Conservation (phyloP, 1,140 invertebrate species). For the Spodoptera frugiperda region DNA sequence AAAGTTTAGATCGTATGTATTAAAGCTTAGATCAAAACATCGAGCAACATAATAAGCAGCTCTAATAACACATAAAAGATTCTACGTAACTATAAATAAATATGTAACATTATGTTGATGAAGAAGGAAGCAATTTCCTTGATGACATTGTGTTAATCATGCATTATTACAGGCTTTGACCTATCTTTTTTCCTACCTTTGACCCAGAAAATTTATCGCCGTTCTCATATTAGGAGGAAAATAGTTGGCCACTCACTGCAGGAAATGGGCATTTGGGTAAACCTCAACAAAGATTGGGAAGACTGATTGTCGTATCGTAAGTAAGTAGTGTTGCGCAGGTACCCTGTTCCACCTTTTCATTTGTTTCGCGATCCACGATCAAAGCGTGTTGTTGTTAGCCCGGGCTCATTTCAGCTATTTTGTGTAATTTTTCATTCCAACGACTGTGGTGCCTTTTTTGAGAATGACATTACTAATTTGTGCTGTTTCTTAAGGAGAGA, state of each 20-base stretch:
- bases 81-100: no score
- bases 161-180: constrained; percentile 13
- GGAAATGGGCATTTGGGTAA: constrained; percentile 24
- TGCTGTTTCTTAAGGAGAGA: no score
- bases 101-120: constrained; percentile 2
- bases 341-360: constrained; percentile 1
- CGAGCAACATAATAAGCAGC: no score
- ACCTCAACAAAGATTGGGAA: constrained; percentile 17
- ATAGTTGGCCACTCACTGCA: not conserved
- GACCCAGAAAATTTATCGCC: constrained; percentile 28
- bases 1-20: no score
- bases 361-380: constrained; percentile 10
- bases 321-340: not conserved
- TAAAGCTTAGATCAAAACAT: no score
- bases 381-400: constrained; percentile 3
- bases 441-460: no score
- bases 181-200: constrained; percentile 25
- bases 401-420: no score
- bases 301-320: constrained; percentile 36
- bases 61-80: no score
- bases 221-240: constrained; percentile 30
- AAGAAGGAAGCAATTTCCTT: constrained; percentile 25
- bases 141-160: constrained; percentile 6
- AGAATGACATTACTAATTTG: no score
- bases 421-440: no score